phyloP scores from a whole-genome alignment of 2,888 invertebrate species.

The Synanthedon myopaeformis region DNA sequence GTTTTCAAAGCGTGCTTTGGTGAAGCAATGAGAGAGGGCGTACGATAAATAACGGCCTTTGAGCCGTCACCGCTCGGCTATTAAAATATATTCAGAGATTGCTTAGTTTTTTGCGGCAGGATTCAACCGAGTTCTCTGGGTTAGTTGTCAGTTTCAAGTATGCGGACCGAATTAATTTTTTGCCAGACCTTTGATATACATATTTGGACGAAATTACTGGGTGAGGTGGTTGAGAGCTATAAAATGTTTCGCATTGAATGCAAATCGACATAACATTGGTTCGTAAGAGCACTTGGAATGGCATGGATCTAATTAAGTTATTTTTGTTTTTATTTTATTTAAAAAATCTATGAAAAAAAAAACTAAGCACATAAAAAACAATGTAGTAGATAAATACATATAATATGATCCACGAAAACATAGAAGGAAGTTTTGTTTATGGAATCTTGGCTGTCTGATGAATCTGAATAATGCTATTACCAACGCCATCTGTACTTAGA shows the following conservation, averaged over 20 bases:
- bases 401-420: too few species aligned
- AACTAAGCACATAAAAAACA: too few species aligned
- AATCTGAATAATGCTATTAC: conserved; percentile 4
- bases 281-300: too few species aligned
- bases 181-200: not conserved
- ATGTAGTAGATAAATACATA: too few species aligned
- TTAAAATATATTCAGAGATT: conserved; percentile 66
- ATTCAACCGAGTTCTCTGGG: conserved; percentile 31
- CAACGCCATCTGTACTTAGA: conserved; percentile 18
- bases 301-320: too few species aligned
- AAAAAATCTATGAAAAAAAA: too few species aligned
- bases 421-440: too few species aligned
- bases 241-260: not conserved
- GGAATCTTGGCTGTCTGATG: too few species aligned
- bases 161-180: conserved; percentile 30
- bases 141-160: conserved; percentile 19
- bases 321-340: too few species aligned
- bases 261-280: not conserved
- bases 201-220: not conserved
- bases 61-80: conserved; percentile 64
- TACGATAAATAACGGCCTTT: conserved; percentile 70
- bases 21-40: conserved; percentile 69
- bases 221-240: not conserved
- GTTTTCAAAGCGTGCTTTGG: conserved; percentile 43
- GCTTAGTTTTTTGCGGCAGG: conserved; percentile 50